Base-by-base conservation (phyloP, 2,888 invertebrate genomes). In the Gasteruption jaculator region DNA sequence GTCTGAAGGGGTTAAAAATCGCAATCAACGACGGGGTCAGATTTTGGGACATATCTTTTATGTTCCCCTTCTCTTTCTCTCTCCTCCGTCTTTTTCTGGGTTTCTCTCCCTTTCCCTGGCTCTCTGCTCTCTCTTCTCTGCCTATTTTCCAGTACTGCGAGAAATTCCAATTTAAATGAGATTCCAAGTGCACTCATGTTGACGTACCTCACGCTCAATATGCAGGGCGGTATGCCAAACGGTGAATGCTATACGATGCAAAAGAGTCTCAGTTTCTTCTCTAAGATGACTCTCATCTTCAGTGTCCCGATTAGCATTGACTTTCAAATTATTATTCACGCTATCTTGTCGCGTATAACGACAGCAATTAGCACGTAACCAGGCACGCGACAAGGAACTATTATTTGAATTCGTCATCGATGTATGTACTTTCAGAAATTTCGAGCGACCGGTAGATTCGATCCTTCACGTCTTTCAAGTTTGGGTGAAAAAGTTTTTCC, bases 221-320 rank as follows among this genome's bases (percentile, higher is more conserved):
- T 83, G 79, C 63, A 85, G 80, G 29, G 84, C 82, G 39, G 82
- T 83, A 54, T 84, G 81, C 84, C 85, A 85, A 46, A 86, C 74
- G 20, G 85, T 83, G 60, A 85, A 85, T 25, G 85, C 85, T 22
- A 86, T 77, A 42, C 83, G 76, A 58, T 85, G 83, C 47, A 85
- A 73, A 53, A 83, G 74, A 43, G 79, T 77, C 51, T 77, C 77
- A 8, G 80, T 78, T 33, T 80, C 77, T 41, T 68, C 67, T 45
- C 58, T 55, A 71, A 51, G 68, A 65, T 74, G 74, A 72, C 57
- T 54, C 57, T 59, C 56, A 57, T 67, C 61, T 49, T 59, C 58
- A 12, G 64, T 50, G 54, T 49, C 43, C 14, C 15, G 34, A 37
- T 46, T 52, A 39, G 49, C 27, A 36, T 49, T 46, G 38, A 47